These are phyloP conservation scores for Callionymus lyra DNA, from an alignment of 2,113 vertebrate species.

Conservation along the genomic window DNA sequence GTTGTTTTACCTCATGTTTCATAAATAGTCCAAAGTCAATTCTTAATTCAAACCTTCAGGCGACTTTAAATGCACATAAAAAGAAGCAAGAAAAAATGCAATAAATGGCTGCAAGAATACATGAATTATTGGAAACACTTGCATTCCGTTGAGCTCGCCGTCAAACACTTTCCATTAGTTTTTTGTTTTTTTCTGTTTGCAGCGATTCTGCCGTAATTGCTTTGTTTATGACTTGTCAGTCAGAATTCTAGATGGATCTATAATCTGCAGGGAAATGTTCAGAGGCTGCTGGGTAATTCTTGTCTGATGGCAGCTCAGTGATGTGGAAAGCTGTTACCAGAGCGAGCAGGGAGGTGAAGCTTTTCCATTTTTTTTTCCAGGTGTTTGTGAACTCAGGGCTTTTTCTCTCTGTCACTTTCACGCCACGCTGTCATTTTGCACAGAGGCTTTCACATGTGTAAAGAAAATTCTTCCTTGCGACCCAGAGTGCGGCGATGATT, in stretches of 20 bases:
- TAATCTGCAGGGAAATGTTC: constrained; percentile 1
- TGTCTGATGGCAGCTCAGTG: constrained; percentile 5
- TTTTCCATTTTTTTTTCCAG: too few relatives aligned
- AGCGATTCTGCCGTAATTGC: neutral
- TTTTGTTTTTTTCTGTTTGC: neutral
- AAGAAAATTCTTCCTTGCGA: constrained; percentile 14
- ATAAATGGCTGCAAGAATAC: too few relatives aligned
- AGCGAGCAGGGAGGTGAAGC: constrained; percentile 1
- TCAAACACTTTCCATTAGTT: neutral
- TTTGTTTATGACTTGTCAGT: constrained; percentile 1
- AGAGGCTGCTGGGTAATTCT: neutral
- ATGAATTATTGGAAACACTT: too few relatives aligned
- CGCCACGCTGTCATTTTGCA: constrained; percentile 25
- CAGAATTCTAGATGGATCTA: neutral
- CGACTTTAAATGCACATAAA: too few relatives aligned
- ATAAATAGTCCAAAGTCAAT: too few relatives aligned
- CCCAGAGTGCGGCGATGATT: constrained; percentile 1
- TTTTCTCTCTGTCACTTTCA: constrained; percentile 4
- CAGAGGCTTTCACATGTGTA: constrained; percentile 21
- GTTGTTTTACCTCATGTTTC: too few relatives aligned
- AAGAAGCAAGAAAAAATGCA: too few relatives aligned
- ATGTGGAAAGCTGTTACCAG: constrained; percentile 6
- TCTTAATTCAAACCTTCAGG: too few relatives aligned
- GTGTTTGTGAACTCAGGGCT: neutral
- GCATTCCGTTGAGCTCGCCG: too few relatives aligned